Evolutionary conservation across 2,888 invertebrate genomes (phyloP).

Genomic region (Mesoligia furuncula): DNA sequence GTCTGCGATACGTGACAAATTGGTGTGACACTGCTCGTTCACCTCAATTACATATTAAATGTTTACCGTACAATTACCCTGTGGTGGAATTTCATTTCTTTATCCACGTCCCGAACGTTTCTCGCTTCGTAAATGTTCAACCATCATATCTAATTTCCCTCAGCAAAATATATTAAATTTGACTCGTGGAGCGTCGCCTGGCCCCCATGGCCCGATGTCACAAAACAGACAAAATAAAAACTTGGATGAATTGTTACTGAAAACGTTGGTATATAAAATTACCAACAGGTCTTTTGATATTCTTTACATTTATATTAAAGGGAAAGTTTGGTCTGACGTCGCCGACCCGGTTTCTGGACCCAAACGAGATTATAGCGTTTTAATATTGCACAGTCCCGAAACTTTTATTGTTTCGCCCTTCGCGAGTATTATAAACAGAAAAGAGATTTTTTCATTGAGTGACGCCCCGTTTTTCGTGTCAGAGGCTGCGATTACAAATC

Average conservation of each 20-base stretch:
- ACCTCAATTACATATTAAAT: conserved; percentile 59
- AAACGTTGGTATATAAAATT: conserved; percentile 82
- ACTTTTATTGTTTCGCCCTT: conserved; percentile 86
- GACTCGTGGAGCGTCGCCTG: conserved; percentile 68
- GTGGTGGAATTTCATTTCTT: conserved; percentile 69
- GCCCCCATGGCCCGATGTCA: conserved; percentile 66
- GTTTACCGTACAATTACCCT: conserved; percentile 59
- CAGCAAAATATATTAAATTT: conserved; percentile 79
- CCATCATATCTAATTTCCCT: conserved; percentile 76
- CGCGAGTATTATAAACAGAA: conserved; percentile 82
- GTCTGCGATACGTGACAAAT: conserved; percentile 42
- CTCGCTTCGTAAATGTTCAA: conserved; percentile 69
- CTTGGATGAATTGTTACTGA: conserved; percentile 83
- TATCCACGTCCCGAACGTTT: conserved; percentile 64
- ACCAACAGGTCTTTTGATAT: conserved; percentile 79
- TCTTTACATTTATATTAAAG: conserved; percentile 84
- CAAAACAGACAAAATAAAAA: conserved; percentile 77
- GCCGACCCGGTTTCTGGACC: conserved; percentile 76
- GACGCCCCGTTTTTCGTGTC: conserved; percentile 80
- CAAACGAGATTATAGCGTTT: conserved; percentile 86
- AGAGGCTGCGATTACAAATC: conserved; percentile 81
- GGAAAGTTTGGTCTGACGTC: conserved; percentile 76
- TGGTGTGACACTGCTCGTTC: conserved; percentile 43
- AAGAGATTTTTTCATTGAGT: conserved; percentile 84
- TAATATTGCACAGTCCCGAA: conserved; percentile 85